phyloP scores from a whole-genome alignment of 2,797 vertebrate genomes.

The Kryptopterus vitreolus region DNA sequence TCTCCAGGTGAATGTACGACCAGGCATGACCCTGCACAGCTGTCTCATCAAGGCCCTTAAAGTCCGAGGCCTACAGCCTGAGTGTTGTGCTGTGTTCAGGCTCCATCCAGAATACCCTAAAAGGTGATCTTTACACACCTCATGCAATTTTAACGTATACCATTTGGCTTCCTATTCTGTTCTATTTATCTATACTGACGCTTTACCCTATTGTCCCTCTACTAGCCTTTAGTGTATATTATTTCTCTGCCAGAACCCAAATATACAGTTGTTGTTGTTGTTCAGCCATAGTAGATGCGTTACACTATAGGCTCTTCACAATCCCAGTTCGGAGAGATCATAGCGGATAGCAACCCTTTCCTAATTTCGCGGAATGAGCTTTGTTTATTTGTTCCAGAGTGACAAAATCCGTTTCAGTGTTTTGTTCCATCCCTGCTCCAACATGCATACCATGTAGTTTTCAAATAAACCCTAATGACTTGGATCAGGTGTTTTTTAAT shows the following conservation, averaged over 20 bases:
- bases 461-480: too few relatives aligned
- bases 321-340: background rate
- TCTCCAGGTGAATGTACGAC: conserved; percentile 80
- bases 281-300: background rate
- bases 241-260: background rate
- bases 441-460: too few relatives aligned
- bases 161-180: background rate
- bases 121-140: conserved; percentile 67
- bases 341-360: background rate
- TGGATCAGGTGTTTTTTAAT: too few relatives aligned
- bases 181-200: background rate
- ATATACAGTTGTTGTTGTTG: too few relatives aligned
- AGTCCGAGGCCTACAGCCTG: conserved; percentile 84
- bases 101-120: conserved; percentile 76
- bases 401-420: too few relatives aligned
- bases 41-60: conserved; percentile 87
- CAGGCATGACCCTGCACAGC: conserved; percentile 83
- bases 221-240: background rate
- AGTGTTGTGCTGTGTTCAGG: conserved; percentile 85
- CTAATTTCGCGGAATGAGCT: background rate
- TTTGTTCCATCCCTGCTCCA: too few relatives aligned
- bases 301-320: background rate
- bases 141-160: too few relatives aligned
- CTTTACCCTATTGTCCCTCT: background rate
- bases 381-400: too few relatives aligned